A percentile compares a stretch with the other conserved stretches of the same genome.
Evolutionary conservation across 2,888 invertebrate genomes (phyloP).

Genomic region (Spodoptera exigua): DNA sequence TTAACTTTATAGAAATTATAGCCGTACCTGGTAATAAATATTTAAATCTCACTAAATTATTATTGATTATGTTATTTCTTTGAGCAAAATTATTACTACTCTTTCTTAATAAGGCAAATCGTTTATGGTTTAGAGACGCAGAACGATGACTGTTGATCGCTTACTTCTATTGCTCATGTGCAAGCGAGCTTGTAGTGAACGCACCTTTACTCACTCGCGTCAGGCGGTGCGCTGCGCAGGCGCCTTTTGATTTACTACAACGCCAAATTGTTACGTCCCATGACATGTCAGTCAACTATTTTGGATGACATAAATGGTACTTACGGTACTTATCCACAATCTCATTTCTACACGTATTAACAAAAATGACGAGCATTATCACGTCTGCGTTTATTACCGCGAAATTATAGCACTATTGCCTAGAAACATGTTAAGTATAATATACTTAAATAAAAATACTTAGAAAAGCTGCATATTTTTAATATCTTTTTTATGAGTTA

Average conservation of each 20-base stretch:
- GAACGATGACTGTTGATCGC: constrained; percentile 3
- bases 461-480: constrained; percentile 47
- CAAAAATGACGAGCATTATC: constrained; percentile 27
- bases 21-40: no score
- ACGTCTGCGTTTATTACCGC: constrained; percentile 46
- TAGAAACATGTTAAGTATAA: constrained; percentile 33
- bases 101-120: no score
- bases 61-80: no score
- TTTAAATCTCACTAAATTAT: no score
- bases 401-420: constrained; percentile 50
- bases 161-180: neutral
- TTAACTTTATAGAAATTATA: constrained; percentile 14
- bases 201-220: constrained; percentile 36
- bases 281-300: constrained; percentile 59
- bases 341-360: constrained; percentile 44
- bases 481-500: constrained; percentile 37
- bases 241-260: constrained; percentile 81
- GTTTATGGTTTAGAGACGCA: no score
- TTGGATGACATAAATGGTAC: constrained; percentile 49
- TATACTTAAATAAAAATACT: constrained; percentile 45
- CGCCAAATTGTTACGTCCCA: constrained; percentile 72
- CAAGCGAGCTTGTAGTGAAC: constrained; percentile 13
- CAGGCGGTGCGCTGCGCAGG: constrained; percentile 57
- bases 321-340: constrained; percentile 55
- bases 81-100: no score